These are phyloP conservation scores for Eclectus roratus DNA, from an alignment of 2,113 vertebrate species.

Conservation along the genomic window DNA sequence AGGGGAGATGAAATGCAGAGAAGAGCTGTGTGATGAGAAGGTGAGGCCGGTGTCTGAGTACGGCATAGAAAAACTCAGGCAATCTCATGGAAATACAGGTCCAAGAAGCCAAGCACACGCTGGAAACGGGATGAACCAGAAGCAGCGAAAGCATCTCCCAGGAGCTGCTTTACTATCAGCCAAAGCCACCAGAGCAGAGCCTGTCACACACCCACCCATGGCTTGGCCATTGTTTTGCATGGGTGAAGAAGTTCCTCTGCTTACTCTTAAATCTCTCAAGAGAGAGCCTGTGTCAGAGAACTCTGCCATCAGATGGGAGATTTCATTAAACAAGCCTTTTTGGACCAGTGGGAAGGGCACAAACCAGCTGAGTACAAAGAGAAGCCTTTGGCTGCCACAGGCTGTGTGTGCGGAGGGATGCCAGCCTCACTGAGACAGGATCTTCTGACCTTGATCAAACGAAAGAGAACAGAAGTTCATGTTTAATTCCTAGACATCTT, in stretches of 20 bases:
- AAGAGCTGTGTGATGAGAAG: background rate
- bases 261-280: background rate
- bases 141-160: background rate
- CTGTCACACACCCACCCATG: background rate
- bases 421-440: rapidly evolving
- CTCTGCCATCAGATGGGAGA: background rate
- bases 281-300: background rate
- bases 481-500: background rate
- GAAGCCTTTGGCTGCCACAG: background rate
- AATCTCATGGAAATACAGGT: background rate
- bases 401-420: background rate
- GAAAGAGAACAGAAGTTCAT: background rate
- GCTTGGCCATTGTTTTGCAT: background rate
- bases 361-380: background rate
- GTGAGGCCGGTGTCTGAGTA: background rate
- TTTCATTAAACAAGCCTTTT: background rate
- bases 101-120: background rate
- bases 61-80: background rate
- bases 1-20: background rate
- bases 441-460: background rate
- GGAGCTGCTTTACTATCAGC: background rate
- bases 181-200: background rate
- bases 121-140: background rate
- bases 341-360: rapidly evolving
- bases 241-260: background rate